A percentile compares a stretch with the other conserved stretches of the same genome.
phyloP scores from a whole-genome alignment of 2,888 invertebrate genomes.

The Leucophora obtusa region DNA sequence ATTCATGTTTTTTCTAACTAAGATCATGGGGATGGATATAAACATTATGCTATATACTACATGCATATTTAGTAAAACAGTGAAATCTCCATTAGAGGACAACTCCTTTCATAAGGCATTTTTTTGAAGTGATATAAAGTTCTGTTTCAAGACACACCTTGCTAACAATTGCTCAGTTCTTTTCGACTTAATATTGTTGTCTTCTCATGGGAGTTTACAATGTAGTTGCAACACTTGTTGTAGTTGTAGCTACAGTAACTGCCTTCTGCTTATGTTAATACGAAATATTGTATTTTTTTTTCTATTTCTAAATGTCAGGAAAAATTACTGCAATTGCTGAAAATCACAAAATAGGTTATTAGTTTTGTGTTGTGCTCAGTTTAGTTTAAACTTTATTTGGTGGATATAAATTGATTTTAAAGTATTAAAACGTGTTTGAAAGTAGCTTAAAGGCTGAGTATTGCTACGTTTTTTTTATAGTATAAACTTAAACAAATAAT shows the following conservation, averaged over 20 bases:
- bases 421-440: slow-evolving; percentile 48
- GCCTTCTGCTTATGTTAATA: slow-evolving; percentile 23
- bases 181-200: too few species aligned
- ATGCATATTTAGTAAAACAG: too few species aligned
- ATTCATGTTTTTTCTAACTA: slow-evolving; percentile 53
- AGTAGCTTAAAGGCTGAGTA: slow-evolving; percentile 44
- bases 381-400: neutral
- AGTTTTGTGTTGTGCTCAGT: slow-evolving; percentile 18
- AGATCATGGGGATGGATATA: slow-evolving; percentile 42
- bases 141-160: too few species aligned
- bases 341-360: slow-evolving; percentile 58
- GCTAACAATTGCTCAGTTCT: too few species aligned
- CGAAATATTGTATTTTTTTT: slow-evolving; percentile 9
- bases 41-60: neutral
- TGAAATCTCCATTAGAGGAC: too few species aligned
- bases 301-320: slow-evolving; percentile 59
- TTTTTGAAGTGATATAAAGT: too few species aligned
- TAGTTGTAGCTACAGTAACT: neutral
- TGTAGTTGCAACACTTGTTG: slow-evolving; percentile 38
- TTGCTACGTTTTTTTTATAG: slow-evolving; percentile 26
- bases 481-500: slow-evolving; percentile 26
- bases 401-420: slow-evolving; percentile 21
- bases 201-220: too few species aligned
- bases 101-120: too few species aligned
- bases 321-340: slow-evolving; percentile 51